Percentiles rank a stretch among this genome's conserved stretches.
These are phyloP conservation scores for Gasteruption jaculator DNA, from an alignment of 2,888 invertebrate genomes.

Conservation along the genomic window DNA sequence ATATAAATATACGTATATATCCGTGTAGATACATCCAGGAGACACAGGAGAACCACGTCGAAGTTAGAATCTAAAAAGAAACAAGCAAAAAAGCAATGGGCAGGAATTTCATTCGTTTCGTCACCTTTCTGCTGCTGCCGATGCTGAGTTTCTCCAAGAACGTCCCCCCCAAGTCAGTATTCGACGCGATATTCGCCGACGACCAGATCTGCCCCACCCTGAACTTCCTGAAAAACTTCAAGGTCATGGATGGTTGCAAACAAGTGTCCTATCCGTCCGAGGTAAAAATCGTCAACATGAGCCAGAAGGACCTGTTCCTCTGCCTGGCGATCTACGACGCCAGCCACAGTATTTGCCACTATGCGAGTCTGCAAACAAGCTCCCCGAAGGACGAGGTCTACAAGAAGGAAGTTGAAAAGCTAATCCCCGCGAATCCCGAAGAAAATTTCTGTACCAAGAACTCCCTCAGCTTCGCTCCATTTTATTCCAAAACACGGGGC, in stretches of 20 bases:
- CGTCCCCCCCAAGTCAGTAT: background rate
- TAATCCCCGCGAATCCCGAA: background rate
- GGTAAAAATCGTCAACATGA: background rate
- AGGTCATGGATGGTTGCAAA: conserved; percentile 13
- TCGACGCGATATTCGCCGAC: conserved; percentile 11
- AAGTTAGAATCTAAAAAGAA: too few relatives aligned
- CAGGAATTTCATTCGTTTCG: too few relatives aligned
- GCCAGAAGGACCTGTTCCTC: conserved; percentile 16
- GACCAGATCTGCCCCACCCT: conserved; percentile 2
- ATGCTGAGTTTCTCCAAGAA: too few relatives aligned
- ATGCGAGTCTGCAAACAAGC: background rate
- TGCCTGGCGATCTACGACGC: conserved; percentile 31
- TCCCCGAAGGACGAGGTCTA: too few relatives aligned
- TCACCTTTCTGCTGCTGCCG: too few relatives aligned
- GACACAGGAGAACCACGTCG: too few relatives aligned
- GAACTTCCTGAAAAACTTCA: conserved; percentile 11
- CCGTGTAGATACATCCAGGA: too few relatives aligned
- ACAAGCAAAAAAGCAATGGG: too few relatives aligned
- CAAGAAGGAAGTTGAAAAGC: conserved; percentile 8
- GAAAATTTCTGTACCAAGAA: background rate
- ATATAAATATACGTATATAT: too few relatives aligned
- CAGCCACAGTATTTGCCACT: conserved; percentile 23
- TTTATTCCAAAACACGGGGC: too few relatives aligned
- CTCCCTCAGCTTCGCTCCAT: too few relatives aligned
- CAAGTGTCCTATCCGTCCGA: background rate